Base-by-base conservation (phyloP, 1,140 invertebrate genomes). In the Onthophagus taurus region DNA sequence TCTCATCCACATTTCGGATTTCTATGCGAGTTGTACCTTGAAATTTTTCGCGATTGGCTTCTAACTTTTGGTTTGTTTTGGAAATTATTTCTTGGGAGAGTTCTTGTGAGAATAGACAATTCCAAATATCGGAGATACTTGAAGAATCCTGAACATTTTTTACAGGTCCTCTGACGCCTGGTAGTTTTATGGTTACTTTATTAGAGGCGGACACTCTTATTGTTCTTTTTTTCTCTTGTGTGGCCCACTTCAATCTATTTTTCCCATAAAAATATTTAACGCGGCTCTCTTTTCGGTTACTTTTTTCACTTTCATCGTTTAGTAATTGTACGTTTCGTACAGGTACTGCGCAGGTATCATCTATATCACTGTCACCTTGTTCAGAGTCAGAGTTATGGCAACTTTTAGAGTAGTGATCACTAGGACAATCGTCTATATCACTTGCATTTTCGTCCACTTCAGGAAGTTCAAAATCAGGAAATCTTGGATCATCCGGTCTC, bases 221-320 rank as follows among this genome's bases (percentile, higher is more conserved):
- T 26, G 24, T n/a, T 26, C 7, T 7, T 26, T 7, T 26, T 26
- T 26, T n/a, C 24, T 26, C 7, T 33, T n/a, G n/a, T n/a, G n/a
- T n/a, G n/a, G 31, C 31, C 31, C 31, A 33, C 31, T 3, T 33
- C 13, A 33, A 33, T 33, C 31, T 33, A 16, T 33, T 33, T 33
- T 33, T 33, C n/a, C n/a, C n/a, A n/a, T n/a, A n/a, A n/a, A n/a
- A n/a, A n/a, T n/a, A n/a, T n/a, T n/a, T n/a, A n/a, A n/a, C n/a
- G n/a, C n/a, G n/a, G n/a, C n/a, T n/a, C n/a, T n/a, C n/a, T n/a
- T n/a, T n/a, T n/a, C n/a, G n/a, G n/a, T n/a, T n/a, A n/a, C n/a
- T n/a, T n/a, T n/a, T n/a, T n/a, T n/a, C n/a, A n/a, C n/a, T n/a
- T n/a, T n/a, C n/a, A n/a, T n/a, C n/a, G n/a, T n/a, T n/a, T n/a